Evolutionary conservation across 2,113 vertebrate genomes (phyloP).

Genomic region (Gobiocypris rarus): DNA sequence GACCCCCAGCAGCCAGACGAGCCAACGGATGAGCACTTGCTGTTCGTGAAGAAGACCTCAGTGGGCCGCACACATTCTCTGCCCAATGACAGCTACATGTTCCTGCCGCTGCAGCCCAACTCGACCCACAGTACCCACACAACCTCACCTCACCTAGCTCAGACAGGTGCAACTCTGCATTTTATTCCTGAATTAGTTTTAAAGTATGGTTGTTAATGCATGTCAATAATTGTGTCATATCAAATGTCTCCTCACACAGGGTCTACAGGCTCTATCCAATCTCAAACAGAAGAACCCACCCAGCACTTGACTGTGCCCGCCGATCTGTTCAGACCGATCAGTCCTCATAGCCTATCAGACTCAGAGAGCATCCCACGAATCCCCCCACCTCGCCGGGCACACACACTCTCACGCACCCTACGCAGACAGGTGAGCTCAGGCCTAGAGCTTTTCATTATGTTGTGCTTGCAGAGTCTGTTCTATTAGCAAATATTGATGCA

Average conservation of each 20-base stretch:
- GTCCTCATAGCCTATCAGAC: conserved; percentile 75
- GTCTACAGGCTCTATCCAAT: conserved; percentile 84
- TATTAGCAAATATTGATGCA: background rate
- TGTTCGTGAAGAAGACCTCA: conserved; percentile 84
- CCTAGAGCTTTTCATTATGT: background rate
- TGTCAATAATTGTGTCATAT: background rate
- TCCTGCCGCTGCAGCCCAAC: conserved; percentile 68
- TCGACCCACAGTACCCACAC: conserved; percentile 61
- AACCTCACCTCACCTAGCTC: conserved; percentile 62
- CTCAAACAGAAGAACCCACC: conserved; percentile 80
- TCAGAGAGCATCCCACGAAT: conserved; percentile 80
- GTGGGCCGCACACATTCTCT: conserved; percentile 95
- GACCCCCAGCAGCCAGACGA: conserved; percentile 62
- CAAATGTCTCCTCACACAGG: conserved; percentile 70
- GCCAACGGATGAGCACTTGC: conserved; percentile 77
- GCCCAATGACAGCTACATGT: conserved; percentile 99
- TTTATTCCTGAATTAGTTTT: background rate
- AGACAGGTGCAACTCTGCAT: conserved; percentile 64
- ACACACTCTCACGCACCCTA: conserved; percentile 87
- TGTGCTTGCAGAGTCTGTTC: background rate
- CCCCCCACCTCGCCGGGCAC: conserved; percentile 78
- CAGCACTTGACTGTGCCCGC: conserved; percentile 80
- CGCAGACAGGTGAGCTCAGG: conserved; percentile 87
- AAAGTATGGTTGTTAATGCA: background rate
- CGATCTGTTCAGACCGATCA: conserved; percentile 80